Percentiles rank a stretch among this genome's conserved stretches.
Evolutionary conservation across 53 echinoderm and acorn worm genomes (phyloP).

Genomic region (Luidia sarsii): DNA sequence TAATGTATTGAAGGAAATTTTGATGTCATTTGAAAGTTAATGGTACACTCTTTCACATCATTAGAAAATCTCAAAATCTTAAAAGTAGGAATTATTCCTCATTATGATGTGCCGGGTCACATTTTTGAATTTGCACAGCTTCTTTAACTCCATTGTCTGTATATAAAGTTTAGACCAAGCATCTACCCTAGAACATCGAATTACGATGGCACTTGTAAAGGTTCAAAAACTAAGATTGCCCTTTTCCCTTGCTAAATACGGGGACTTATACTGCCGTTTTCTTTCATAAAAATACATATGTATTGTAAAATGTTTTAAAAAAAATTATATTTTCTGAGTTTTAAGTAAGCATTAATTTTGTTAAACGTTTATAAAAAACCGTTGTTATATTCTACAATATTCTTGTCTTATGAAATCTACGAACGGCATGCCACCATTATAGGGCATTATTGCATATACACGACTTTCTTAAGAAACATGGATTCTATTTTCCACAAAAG

Average conservation of each 20-base stretch:
- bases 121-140: no score
- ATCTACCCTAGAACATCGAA: neutral
- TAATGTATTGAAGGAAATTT: no score
- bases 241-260: neutral
- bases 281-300: neutral
- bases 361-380: neutral
- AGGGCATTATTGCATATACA: neutral
- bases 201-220: neutral
- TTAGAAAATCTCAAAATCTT: no score
- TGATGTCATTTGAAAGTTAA: no score
- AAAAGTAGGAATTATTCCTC: no score
- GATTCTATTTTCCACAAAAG: neutral
- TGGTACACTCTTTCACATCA: no score
- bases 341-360: neutral
- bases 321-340: neutral
- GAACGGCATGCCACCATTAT: neutral
- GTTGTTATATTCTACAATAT: neutral
- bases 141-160: neutral
- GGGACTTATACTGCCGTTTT: neutral
- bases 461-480: neutral
- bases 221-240: neutral
- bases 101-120: no score
- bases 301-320: neutral
- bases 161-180: neutral
- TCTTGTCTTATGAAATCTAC: neutral